These are phyloP conservation scores for Lepilemur septentrionalis DNA, from an alignment of 2,797 vertebrate genomes.

Conservation along the genomic window DNA sequence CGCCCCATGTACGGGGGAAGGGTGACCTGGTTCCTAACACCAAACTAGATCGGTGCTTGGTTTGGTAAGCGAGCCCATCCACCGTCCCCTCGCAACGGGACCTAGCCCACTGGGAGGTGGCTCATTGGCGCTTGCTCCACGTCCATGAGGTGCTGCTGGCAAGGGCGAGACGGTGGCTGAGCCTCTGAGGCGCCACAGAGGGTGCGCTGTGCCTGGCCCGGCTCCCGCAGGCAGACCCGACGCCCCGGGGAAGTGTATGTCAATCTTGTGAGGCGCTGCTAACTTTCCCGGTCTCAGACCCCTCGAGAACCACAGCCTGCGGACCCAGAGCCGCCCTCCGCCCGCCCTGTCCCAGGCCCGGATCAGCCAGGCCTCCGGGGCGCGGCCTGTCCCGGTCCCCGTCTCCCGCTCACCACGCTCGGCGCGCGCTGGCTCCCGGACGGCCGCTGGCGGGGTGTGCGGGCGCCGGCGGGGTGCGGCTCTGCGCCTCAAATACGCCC, in stretches of 20 bases:
- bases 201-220: not conserved
- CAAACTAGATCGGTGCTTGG: not conserved
- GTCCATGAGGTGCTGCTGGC: not conserved
- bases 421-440: not conserved
- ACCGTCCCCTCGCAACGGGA: rapidly evolving
- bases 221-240: not conserved
- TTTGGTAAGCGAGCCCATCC: rapidly evolving
- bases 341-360: not conserved
- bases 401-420: not conserved
- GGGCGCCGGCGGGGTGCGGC: not conserved
- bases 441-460: not conserved
- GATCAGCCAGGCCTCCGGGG: not conserved
- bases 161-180: not conserved
- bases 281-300: not conserved
- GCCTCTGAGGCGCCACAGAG: not conserved
- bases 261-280: not conserved
- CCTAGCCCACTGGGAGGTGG: not conserved
- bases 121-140: not conserved
- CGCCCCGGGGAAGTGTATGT: not conserved
- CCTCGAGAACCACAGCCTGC: rapidly evolving
- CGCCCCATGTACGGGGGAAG: not conserved
- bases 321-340: not conserved
- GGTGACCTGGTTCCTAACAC: not conserved
- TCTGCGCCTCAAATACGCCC: not conserved
- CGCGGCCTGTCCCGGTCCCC: not conserved